Conservation (phyloP, 2,113 vertebrate species). For the Anoura caudifer region DNA sequence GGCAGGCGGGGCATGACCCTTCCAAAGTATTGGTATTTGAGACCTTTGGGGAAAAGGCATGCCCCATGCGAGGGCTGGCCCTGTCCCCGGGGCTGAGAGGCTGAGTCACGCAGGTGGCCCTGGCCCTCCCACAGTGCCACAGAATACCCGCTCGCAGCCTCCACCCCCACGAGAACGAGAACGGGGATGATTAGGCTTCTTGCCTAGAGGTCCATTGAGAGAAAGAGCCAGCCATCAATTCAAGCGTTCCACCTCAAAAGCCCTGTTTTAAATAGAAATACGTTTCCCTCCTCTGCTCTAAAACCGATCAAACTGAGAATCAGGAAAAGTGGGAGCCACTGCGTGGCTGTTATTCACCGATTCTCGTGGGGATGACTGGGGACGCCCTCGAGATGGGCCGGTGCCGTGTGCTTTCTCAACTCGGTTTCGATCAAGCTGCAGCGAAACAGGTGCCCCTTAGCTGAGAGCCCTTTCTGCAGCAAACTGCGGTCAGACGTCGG, state of each 20-base stretch:
- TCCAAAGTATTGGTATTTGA: not conserved
- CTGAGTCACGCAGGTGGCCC: not conserved
- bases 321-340: conserved; percentile 62
- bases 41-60: not conserved
- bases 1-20: no score
- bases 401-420: not conserved
- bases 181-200: not conserved
- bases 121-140: no score
- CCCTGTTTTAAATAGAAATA: conserved; percentile 51
- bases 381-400: not conserved
- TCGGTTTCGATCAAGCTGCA: conserved; percentile 5
- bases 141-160: not conserved
- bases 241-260: conserved; percentile 48
- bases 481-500: not conserved
- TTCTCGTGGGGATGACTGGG: not conserved
- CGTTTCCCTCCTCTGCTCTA: conserved; percentile 58
- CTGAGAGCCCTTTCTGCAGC: not conserved
- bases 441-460: not conserved
- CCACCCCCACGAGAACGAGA: not conserved
- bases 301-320: conserved; percentile 49
- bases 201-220: not conserved
- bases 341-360: conserved; percentile 33
- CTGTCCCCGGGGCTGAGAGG: fast-evolving
- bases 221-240: conserved; percentile 65
- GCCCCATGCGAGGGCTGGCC: not conserved